Evolutionary conservation across 2,888 invertebrate genomes (phyloP).

Genomic region (Mongoloraphidia duomilia): DNA sequence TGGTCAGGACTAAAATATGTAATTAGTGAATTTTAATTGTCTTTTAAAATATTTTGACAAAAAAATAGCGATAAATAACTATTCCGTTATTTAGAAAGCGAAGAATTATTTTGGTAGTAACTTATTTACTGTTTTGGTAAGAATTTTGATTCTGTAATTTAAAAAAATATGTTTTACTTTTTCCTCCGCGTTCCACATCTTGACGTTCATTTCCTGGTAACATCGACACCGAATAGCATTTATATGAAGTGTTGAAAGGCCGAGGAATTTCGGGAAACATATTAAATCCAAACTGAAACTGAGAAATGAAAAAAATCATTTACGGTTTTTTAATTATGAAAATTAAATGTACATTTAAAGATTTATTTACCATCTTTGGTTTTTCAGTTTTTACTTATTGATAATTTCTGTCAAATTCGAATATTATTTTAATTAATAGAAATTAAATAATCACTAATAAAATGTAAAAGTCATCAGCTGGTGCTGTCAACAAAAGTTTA

Average conservation of each 20-base stretch:
- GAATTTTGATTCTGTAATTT: background rate
- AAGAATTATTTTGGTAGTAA: no score
- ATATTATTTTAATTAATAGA: no score
- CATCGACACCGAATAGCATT: slow-evolving; percentile 91
- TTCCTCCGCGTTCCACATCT: slow-evolving; percentile 91
- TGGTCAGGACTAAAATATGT: no score
- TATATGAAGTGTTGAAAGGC: slow-evolving; percentile 70
- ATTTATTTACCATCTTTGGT: background rate
- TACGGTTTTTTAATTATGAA: background rate
- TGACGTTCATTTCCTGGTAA: slow-evolving; percentile 84
- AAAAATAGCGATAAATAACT: no score
- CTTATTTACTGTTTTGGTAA: background rate
- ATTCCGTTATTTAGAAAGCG: no score
- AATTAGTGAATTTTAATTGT: no score
- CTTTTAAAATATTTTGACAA: no score
- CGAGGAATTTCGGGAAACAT: slow-evolving; percentile 75
- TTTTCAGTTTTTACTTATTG: no score
- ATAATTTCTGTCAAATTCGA: no score
- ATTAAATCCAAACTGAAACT: slow-evolving; percentile 77
- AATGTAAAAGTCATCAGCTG: no score
- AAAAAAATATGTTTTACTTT: slow-evolving; percentile 49
- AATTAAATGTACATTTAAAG: background rate
- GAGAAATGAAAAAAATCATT: slow-evolving; percentile 19
- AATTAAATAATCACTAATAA: no score
- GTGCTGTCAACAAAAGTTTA: no score